Percentiles rank a stretch among this genome's conserved stretches.
phyloP scores from a whole-genome alignment of 2,797 vertebrate genomes.

The Premnoplex brunnescens region DNA sequence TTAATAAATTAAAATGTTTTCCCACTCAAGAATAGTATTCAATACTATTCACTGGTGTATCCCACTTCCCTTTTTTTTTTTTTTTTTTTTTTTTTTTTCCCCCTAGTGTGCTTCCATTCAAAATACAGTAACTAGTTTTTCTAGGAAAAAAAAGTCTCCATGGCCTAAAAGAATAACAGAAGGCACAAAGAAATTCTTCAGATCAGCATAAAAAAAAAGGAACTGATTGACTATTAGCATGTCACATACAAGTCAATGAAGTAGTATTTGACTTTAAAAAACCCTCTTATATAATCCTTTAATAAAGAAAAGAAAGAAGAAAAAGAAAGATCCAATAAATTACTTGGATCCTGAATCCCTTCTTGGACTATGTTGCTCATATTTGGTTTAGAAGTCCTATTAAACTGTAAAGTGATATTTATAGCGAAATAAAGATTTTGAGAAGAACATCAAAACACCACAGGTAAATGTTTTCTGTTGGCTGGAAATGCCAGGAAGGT shows the following conservation, averaged over 20 bases:
- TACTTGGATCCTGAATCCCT: not conserved
- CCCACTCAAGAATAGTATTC: not conserved
- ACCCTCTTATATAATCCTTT: not conserved
- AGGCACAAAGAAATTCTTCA: not conserved
- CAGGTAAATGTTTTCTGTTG: not conserved
- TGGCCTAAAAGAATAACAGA: not conserved
- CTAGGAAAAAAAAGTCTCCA: not conserved
- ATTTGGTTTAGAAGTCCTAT: not conserved
- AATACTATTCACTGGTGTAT: not conserved
- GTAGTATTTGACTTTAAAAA: not conserved
- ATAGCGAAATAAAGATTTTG: not conserved
- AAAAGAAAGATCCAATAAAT: not conserved
- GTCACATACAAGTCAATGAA: not conserved
- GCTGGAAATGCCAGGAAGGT: not conserved
- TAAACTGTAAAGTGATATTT: not conserved
- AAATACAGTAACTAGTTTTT: not conserved
- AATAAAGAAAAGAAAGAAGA: not conserved
- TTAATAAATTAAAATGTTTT: not conserved
- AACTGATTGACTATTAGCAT: not conserved
- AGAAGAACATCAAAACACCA: conserved; percentile 1
- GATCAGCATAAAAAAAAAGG: not conserved
- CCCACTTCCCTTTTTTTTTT: not conserved
- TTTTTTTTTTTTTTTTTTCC: not conserved
- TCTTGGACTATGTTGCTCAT: not conserved
- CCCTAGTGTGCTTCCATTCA: not conserved